Conservation (phyloP, 1,140 invertebrate species). For the Anoplolepis gracilipes region DNA sequence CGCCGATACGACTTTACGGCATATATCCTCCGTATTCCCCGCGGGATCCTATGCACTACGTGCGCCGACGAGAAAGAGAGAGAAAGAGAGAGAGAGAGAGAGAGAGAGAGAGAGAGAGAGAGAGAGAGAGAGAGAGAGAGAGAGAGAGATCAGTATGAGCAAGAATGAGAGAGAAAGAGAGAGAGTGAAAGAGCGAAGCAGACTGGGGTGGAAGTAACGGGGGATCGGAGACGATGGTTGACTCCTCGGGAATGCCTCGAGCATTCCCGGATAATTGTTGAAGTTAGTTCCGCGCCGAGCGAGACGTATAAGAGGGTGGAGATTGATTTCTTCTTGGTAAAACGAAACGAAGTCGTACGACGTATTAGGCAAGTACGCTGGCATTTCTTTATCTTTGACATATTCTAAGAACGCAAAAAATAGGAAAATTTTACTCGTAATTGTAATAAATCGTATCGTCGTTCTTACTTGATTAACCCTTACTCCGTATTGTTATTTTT, state of each 20-base stretch:
- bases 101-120: background rate
- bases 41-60: slow-evolving; percentile 46
- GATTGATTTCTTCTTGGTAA: slow-evolving; percentile 49
- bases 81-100: slow-evolving; percentile 2
- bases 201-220: background rate
- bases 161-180: background rate
- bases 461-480: background rate
- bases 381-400: slow-evolving; percentile 7
- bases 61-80: slow-evolving; percentile 18
- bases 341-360: slow-evolving; percentile 6
- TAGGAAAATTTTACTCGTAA: too few species aligned
- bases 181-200: background rate
- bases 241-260: slow-evolving; percentile 48
- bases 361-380: background rate
- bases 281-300: slow-evolving; percentile 14
- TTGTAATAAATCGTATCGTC: background rate
- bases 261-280: slow-evolving; percentile 54
- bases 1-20: slow-evolving; percentile 72
- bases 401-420: background rate
- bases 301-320: background rate
- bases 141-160: background rate
- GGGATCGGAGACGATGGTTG: background rate
- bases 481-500: too few species aligned
- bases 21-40: slow-evolving; percentile 66
- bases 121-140: background rate